phyloP scores from a whole-genome alignment of 2,797 vertebrate species.

The Forpus xanthops region DNA sequence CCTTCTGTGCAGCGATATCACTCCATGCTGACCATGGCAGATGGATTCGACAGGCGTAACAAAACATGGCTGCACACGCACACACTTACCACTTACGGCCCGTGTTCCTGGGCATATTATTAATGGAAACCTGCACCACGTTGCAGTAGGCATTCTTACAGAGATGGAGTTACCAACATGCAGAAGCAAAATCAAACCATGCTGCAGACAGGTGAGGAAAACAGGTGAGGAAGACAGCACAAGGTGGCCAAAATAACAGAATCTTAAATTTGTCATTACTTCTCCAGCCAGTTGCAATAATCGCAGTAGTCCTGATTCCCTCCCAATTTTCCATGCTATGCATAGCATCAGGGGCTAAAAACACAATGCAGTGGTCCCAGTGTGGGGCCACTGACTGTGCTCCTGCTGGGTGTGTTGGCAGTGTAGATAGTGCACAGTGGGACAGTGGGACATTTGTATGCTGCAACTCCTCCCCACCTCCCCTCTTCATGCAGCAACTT shows the following conservation, averaged over 20 bases:
- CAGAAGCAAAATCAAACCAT: background rate
- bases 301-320: background rate
- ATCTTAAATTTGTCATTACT: background rate
- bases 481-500: background rate
- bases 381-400: fast-evolving
- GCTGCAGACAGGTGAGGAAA: background rate
- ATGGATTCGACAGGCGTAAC: fast-evolving
- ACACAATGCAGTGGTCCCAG: background rate
- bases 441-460: fast-evolving
- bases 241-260: background rate
- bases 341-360: background rate
- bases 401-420: fast-evolving
- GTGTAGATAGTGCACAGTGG: fast-evolving
- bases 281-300: background rate
- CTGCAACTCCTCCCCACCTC: fast-evolving
- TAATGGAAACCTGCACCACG: background rate
- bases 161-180: background rate
- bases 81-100: background rate
- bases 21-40: fast-evolving
- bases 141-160: background rate
- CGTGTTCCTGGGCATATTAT: background rate
- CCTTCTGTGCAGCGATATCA: background rate
- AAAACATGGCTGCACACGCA: background rate
- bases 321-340: background rate
- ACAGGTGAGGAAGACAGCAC: background rate